A percentile compares a stretch with the other conserved stretches of the same genome.
phyloP scores from a whole-genome alignment of 2,797 vertebrate species.

The Amblyopsis hoosieri region DNA sequence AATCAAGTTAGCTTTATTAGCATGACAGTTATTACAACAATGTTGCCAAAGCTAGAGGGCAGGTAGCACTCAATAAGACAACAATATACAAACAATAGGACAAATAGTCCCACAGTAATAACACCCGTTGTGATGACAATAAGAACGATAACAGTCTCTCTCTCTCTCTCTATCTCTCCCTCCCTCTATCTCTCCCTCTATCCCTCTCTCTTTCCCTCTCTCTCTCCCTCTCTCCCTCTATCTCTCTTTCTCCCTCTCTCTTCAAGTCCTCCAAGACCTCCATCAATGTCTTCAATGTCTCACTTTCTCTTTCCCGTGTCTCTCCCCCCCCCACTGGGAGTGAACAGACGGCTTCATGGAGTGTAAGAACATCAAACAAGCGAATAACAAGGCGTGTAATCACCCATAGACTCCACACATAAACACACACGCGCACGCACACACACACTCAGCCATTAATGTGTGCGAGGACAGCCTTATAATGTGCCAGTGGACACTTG shows the following conservation, averaged over 20 bases:
- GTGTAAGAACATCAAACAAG: slow-evolving; percentile 17
- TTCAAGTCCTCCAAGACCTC: slow-evolving; percentile 13
- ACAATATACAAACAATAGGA: too few species aligned
- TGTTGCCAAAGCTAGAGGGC: too few species aligned
- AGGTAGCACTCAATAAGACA: too few species aligned
- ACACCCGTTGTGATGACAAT: too few species aligned
- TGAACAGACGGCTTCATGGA: slow-evolving; percentile 21
- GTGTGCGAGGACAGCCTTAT: slow-evolving; percentile 12
- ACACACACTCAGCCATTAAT: background rate
- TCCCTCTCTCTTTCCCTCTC: slow-evolving; percentile 30
- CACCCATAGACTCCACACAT: slow-evolving; percentile 6
- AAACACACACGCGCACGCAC: background rate
- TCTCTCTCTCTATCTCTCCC: slow-evolving; percentile 11
- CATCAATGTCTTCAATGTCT: slow-evolving; percentile 10
- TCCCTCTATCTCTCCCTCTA: slow-evolving; percentile 6
- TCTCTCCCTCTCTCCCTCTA: slow-evolving; percentile 30
- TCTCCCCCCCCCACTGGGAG: background rate
- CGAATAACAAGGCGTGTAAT: too few species aligned
- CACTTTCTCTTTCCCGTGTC: slow-evolving; percentile 2
- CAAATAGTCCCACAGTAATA: too few species aligned
- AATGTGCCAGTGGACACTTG: slow-evolving; percentile 14
- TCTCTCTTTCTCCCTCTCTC: slow-evolving; percentile 30
- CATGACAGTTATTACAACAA: too few species aligned
- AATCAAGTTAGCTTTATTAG: too few species aligned
- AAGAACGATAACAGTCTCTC: slow-evolving; percentile 8